Percentiles rank a stretch among this genome's conserved stretches.
Conservation (phyloP, 2,888 invertebrate species). For the Catocala fraxini region DNA sequence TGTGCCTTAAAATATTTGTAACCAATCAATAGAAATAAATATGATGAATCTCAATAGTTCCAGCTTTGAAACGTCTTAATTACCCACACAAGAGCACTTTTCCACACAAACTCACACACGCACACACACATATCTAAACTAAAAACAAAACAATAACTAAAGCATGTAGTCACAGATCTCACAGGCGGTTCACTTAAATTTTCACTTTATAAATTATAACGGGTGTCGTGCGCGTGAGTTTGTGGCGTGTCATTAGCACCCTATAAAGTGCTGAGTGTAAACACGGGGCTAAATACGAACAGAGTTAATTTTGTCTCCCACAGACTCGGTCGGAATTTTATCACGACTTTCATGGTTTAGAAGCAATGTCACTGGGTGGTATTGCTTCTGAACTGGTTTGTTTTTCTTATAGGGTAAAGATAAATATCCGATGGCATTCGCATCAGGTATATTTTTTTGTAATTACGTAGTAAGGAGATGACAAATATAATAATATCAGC, state of each 20-base stretch:
- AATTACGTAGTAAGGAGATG: too few species aligned
- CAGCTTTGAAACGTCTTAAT: not conserved
- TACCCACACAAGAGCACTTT: not conserved
- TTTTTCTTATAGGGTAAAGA: too few species aligned
- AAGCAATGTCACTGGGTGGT: not conserved
- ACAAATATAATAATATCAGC: too few species aligned
- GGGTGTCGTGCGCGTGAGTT: slow-evolving; percentile 35
- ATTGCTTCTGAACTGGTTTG: not conserved
- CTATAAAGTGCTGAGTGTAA: slow-evolving; percentile 66
- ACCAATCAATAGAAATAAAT: too few species aligned
- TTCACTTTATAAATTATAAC: slow-evolving; percentile 50
- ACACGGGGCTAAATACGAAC: slow-evolving; percentile 58
- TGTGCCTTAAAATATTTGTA: too few species aligned
- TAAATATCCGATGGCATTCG: too few species aligned
- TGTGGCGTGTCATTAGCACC: slow-evolving; percentile 71
- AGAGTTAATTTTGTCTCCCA: slow-evolving; percentile 49
- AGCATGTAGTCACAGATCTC: slow-evolving; percentile 4
- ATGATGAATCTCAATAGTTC: too few species aligned
- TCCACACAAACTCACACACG: not conserved
- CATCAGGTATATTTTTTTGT: too few species aligned
- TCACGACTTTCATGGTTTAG: slow-evolving; percentile 6
- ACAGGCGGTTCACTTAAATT: slow-evolving; percentile 33
- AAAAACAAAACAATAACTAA: slow-evolving; percentile 4
- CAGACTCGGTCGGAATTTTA: slow-evolving; percentile 16
- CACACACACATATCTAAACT: slow-evolving; percentile 1